Percentiles rank a stretch among this genome's conserved stretches.
phyloP scores from a whole-genome alignment of 2,113 vertebrate genomes.

The Pheucticus melanocephalus region DNA sequence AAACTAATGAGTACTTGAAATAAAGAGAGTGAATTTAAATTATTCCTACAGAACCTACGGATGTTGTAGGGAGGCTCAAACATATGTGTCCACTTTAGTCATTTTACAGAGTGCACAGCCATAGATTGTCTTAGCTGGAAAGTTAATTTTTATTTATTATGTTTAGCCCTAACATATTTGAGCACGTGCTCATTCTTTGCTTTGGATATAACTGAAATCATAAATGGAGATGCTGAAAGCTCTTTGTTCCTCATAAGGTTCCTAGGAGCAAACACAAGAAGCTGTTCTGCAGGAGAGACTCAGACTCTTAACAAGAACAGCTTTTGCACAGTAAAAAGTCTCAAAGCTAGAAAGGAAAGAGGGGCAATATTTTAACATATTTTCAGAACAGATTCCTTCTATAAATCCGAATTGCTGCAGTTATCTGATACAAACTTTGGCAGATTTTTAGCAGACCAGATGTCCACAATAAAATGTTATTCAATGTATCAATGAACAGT shows the following conservation, averaged over 20 bases:
- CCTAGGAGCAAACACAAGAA: background rate
- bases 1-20: background rate
- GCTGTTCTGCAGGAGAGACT: background rate
- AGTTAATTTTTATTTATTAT: background rate
- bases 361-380: conserved; percentile 1
- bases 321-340: background rate
- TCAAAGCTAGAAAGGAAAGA: background rate
- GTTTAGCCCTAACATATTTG: background rate
- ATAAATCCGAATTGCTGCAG: conserved; percentile 58
- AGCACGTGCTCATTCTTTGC: background rate
- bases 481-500: conserved; percentile 72
- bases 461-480: conserved; percentile 74
- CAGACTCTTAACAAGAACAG: background rate
- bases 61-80: background rate
- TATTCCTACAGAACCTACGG: background rate
- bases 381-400: conserved; percentile 28
- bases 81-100: background rate
- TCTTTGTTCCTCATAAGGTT: background rate
- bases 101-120: background rate
- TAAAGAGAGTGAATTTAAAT: background rate
- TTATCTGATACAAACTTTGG: conserved; percentile 58
- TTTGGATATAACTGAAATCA: background rate
- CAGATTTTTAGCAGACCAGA: conserved; percentile 71
- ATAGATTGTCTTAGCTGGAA: background rate
- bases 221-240: background rate